Conservation (phyloP, 2,113 vertebrate species). For the Terrapene triunguis region DNA sequence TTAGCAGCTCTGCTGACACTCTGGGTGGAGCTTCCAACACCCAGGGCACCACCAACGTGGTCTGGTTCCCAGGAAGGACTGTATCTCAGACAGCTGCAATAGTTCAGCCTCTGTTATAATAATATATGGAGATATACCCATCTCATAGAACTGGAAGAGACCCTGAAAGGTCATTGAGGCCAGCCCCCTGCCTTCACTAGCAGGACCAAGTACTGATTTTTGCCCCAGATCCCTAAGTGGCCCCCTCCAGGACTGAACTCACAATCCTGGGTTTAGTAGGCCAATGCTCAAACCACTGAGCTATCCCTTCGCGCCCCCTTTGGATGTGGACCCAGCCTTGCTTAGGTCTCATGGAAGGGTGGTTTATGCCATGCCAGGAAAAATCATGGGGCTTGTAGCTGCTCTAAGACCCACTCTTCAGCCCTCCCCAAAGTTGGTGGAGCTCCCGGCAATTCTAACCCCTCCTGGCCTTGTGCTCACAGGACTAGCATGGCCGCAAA, state of each 20-base stretch:
- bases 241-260: no score
- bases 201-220: no score
- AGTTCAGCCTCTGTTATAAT: not conserved
- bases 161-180: no score
- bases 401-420: not conserved
- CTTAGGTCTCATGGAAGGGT: not conserved
- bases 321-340: not conserved
- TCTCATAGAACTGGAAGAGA: no score
- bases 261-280: no score
- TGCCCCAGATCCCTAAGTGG: no score
- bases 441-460: not conserved
- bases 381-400: not conserved
- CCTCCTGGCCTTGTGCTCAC: not conserved
- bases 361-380: not conserved
- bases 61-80: not conserved
- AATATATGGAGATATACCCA: no score
- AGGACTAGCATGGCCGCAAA: not conserved
- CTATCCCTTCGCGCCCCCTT: no score
- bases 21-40: not conserved
- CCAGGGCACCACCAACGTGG: not conserved
- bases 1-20: not conserved
- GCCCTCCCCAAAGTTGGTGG: not conserved
- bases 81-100: not conserved
- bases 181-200: no score
- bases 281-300: no score